These are phyloP conservation scores for Lithodes maja DNA, from an alignment of 2,888 invertebrate species.

Conservation along the genomic window DNA sequence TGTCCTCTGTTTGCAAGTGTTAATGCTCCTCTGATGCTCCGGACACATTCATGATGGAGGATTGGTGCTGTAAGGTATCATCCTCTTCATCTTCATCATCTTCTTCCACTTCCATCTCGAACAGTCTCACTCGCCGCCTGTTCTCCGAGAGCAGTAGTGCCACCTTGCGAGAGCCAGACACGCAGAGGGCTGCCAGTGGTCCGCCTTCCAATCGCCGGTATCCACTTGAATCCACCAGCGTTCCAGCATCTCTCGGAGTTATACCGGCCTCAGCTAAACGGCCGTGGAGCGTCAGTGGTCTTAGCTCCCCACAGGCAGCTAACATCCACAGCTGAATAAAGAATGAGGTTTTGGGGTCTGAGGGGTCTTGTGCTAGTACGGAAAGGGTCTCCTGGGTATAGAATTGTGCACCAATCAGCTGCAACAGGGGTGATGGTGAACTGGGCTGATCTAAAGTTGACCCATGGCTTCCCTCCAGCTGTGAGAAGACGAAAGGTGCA, in stretches of 20 bases:
- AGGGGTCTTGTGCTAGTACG: constrained; percentile 77
- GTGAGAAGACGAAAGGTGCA: constrained; percentile 60
- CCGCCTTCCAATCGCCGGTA: constrained; percentile 81
- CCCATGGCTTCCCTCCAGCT: constrained; percentile 45
- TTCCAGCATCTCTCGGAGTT: constrained; percentile 43
- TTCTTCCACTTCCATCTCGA: constrained; percentile 95
- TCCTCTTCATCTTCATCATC: constrained; percentile 81
- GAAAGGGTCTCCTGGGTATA: constrained; percentile 84
- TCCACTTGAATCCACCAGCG: constrained; percentile 61
- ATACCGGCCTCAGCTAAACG: constrained; percentile 49
- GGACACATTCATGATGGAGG: constrained; percentile 62
- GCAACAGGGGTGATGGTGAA: constrained; percentile 36
- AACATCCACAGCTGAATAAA: constrained; percentile 64
- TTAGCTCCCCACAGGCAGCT: constrained; percentile 55
- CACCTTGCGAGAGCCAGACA: constrained; percentile 89
- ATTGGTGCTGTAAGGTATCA: constrained; percentile 51
- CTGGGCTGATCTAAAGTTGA: constrained; percentile 40
- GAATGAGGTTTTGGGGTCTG: constrained; percentile 51
- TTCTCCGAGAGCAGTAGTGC: constrained; percentile 89
- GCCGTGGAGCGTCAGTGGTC: constrained; percentile 40
- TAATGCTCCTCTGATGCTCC: constrained; percentile 60
- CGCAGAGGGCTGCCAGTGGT: constrained; percentile 83
- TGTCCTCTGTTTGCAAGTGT: too few relatives aligned
- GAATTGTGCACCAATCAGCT: constrained; percentile 83
- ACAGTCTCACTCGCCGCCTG: constrained; percentile 86